Base-by-base conservation (phyloP, 2,797 vertebrate species). In the Helicolenus hilgendorfi region DNA sequence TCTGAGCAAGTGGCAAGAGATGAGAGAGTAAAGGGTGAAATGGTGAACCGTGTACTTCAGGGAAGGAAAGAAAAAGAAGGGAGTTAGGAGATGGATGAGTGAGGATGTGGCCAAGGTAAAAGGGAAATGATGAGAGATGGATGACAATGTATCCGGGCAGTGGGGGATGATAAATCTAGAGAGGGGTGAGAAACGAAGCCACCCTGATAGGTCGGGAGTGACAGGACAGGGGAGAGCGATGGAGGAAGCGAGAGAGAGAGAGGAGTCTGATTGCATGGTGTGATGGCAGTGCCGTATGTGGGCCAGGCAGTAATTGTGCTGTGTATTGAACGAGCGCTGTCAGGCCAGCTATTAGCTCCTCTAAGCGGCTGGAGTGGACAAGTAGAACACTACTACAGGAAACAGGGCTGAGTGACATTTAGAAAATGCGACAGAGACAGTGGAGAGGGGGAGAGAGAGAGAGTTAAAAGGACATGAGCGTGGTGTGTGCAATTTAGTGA, bases 301-400 rank as follows among this genome's bases (percentile, higher is more conserved):
- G 89, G 83, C 79, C 86, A 71, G 83, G 33, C 89, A 79, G 91
- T 93, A 93, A 95, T 89, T 89, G 84, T 22, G 65, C 77, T 41
- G 58, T 26, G 83, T 91, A 89, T 86, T 94, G 94, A 95, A 76
- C 84, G 35, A 83, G 89, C 7, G 86, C 84, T 89, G 92, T 93
- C 91, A 89, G 85, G 83, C 35, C 75, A 8, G 83, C 89, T 84
- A 93, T 94, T 92, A 92, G 87, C 93, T 90, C 72, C 41, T 88
- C 79, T 79, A 77, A 87, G 79, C 41, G 10, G 80, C 79, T 69
- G 76, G 58, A 89, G 75, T 64, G 87, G 89, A 91, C 79, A 83
- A 85, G 88, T 77, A 71, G 72, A 88, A 72, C 70, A 69, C 33
- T 13, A 69, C 68, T 5, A 67, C 31, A 72, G 73, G 68, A 84